Conservation (phyloP, 2,888 invertebrate species). For the Cantharis lateralis region DNA sequence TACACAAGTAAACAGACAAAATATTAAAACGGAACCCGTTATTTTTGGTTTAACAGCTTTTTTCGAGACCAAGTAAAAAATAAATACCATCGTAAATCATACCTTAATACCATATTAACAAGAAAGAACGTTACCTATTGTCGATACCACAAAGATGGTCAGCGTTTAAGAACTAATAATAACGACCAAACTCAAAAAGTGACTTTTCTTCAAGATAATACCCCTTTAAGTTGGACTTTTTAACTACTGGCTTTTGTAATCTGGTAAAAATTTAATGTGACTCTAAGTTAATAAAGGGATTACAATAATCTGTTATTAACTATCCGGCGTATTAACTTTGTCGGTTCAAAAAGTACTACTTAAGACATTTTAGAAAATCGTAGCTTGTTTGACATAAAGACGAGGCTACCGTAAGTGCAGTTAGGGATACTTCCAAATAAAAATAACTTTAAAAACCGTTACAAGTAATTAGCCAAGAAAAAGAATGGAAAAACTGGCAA, state of each 20-base stretch:
- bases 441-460: neutral
- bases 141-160: neutral
- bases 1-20: neutral
- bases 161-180: neutral
- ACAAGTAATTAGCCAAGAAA: neutral
- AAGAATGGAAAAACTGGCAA: neutral
- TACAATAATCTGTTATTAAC: slow-evolving; percentile 38
- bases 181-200: neutral
- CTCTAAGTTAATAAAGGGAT: slow-evolving; percentile 41
- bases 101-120: slow-evolving; percentile 45
- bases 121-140: slow-evolving; percentile 1
- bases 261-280: slow-evolving; percentile 38
- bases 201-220: neutral
- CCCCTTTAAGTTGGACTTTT: neutral
- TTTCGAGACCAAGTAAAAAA: slow-evolving; percentile 42
- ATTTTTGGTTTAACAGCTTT: neutral
- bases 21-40: neutral
- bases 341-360: slow-evolving; percentile 12
- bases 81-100: slow-evolving; percentile 48
- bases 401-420: slow-evolving; percentile 20
- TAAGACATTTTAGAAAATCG: slow-evolving; percentile 27
- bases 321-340: slow-evolving; percentile 19
- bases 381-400: neutral
- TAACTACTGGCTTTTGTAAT: slow-evolving; percentile 31
- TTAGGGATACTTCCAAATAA: neutral